Percentiles rank a stretch among this genome's conserved stretches.
Conservation (phyloP, 1,140 invertebrate genomes). For the Temnothorax curvispinosus region DNA sequence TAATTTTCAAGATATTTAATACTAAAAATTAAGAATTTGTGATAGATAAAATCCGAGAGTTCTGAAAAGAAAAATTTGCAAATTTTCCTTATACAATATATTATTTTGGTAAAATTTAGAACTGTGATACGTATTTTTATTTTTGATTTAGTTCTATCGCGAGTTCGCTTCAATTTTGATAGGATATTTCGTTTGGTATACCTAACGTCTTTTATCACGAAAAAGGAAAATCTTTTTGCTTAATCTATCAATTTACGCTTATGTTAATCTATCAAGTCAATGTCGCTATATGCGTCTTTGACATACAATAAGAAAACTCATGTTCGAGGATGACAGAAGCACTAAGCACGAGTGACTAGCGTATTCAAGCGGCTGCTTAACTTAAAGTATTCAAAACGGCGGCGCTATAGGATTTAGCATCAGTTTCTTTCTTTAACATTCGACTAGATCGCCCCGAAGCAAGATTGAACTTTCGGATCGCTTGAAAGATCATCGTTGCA, state of each 20-base stretch:
- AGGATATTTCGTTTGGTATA: background rate
- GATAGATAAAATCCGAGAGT: background rate
- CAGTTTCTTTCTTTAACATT: background rate
- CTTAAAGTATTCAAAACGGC: background rate
- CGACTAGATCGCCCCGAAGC: constrained; percentile 1
- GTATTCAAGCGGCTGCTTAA: background rate
- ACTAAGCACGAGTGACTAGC: background rate
- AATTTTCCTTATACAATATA: background rate
- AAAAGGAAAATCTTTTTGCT: background rate
- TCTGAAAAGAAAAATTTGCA: background rate
- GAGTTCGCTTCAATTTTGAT: constrained; percentile 4
- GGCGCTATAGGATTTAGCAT: background rate
- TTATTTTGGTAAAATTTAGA: background rate
- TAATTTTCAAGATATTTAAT: background rate
- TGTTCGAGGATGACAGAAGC: background rate
- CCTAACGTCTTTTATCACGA: background rate
- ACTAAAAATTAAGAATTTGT: background rate
- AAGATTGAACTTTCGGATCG: constrained; percentile 20
- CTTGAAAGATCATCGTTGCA: constrained; percentile 12
- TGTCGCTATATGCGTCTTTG: background rate
- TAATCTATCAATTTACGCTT: background rate
- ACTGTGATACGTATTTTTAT: background rate
- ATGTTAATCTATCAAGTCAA: background rate
- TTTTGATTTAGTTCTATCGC: background rate
- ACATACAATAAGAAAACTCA: background rate